These are phyloP conservation scores for Pentalonia nigronervosa DNA, from an alignment of 1,140 invertebrate genomes.

Conservation along the genomic window DNA sequence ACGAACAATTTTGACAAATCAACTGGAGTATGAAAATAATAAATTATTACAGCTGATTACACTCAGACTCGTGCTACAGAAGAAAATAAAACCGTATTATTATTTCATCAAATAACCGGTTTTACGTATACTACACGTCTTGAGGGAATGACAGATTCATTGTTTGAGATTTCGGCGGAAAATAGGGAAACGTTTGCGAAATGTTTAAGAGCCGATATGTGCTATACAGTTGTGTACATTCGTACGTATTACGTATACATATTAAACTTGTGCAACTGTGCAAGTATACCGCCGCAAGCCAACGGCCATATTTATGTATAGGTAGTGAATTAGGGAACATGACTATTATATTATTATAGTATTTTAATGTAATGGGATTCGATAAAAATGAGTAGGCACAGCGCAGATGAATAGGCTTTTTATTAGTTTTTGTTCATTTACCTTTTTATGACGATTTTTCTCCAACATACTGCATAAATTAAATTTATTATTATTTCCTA, in stretches of 20 bases:
- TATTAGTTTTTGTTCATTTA: neutral
- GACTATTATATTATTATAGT: neutral
- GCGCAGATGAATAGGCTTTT: neutral
- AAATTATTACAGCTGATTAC: slow-evolving; percentile 36
- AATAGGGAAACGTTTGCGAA: slow-evolving; percentile 18
- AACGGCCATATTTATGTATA: neutral
- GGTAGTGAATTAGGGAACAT: neutral
- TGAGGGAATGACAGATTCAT: neutral
- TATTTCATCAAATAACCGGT: neutral
- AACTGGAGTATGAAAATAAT: neutral
- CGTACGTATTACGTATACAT: neutral
- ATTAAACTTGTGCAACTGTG: neutral
- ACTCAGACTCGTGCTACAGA: neutral
- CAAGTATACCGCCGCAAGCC: too few species aligned
- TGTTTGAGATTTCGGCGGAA: neutral
- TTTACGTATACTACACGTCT: neutral
- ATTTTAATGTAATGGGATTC: neutral
- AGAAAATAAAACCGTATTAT: neutral
- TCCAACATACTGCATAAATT: neutral
- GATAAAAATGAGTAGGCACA: neutral
- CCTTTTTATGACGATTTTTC: neutral
- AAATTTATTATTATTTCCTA: neutral
- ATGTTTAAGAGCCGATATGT: neutral
- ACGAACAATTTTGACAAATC: neutral
- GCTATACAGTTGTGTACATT: neutral